Evolutionary conservation across 2,888 invertebrate genomes (phyloP).

Genomic region (Ceramica pisi): DNA sequence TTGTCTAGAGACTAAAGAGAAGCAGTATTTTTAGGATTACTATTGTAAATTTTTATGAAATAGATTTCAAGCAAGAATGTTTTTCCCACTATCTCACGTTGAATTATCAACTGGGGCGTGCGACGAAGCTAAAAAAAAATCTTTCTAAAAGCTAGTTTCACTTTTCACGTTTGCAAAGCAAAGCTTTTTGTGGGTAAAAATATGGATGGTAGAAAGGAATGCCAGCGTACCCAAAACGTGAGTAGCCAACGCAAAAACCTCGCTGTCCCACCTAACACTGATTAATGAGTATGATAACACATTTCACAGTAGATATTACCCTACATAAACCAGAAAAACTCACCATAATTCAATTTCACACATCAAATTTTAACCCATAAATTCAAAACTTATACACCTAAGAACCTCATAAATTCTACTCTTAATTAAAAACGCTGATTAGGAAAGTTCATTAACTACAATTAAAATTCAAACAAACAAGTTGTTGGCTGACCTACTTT

Average conservation of each 20-base stretch:
- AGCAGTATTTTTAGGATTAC: no score
- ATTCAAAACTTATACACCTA: slow-evolving; percentile 25
- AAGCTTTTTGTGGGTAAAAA: not conserved
- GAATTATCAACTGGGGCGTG: no score
- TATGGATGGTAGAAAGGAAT: not conserved
- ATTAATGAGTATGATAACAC: slow-evolving; percentile 27
- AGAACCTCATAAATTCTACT: slow-evolving; percentile 40
- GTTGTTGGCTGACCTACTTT: slow-evolving; percentile 58
- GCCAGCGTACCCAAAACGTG: not conserved
- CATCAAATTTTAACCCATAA: slow-evolving; percentile 24
- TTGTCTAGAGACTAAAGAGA: no score
- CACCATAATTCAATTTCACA: slow-evolving; percentile 19
- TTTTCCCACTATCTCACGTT: no score
- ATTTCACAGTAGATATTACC: slow-evolving; percentile 5
- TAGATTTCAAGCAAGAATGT: no score
- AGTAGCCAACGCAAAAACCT: not conserved
- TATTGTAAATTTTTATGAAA: no score
- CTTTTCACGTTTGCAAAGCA: not conserved
- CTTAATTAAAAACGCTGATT: slow-evolving; percentile 51
- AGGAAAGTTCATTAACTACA: slow-evolving; percentile 43
- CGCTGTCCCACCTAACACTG: not conserved
- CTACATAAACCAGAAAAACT: slow-evolving; percentile 1
- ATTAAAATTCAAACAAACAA: slow-evolving; percentile 59
- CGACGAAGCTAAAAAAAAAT: no score
- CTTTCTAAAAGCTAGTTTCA: not conserved